Evolutionary conservation across 2,113 vertebrate genomes (phyloP).

Genomic region (Lycaon pictus): DNA sequence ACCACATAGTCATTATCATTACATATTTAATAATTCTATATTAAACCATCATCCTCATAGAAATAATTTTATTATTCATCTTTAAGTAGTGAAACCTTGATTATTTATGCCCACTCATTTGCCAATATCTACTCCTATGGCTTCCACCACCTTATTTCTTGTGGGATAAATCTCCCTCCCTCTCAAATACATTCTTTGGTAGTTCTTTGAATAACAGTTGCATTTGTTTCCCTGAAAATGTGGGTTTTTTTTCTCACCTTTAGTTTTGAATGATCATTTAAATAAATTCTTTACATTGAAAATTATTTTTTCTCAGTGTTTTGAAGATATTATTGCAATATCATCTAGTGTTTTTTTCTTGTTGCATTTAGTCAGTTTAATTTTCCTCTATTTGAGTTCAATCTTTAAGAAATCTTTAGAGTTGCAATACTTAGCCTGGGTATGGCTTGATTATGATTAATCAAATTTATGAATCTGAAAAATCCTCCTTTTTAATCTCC

Average conservation of each 20-base stretch:
- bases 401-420: slow-evolving; percentile 10
- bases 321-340: background rate
- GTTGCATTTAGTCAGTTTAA: background rate
- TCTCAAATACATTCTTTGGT: background rate
- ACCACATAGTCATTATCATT: background rate
- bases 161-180: background rate
- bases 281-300: background rate
- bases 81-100: background rate
- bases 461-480: background rate
- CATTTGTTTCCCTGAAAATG: background rate
- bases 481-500: background rate
- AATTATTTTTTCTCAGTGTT: background rate
- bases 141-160: background rate
- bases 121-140: background rate
- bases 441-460: background rate
- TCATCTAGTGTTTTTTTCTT: background rate
- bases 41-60: background rate
- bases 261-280: slow-evolving; percentile 7
- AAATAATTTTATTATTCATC: background rate
- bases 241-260: background rate
- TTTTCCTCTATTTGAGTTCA: background rate
- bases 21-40: background rate
- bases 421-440: background rate
- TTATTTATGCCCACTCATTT: background rate
- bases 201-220: background rate